These are phyloP conservation scores for Sebastes umbrosus DNA, from an alignment of 2,797 vertebrate genomes.

Conservation along the genomic window DNA sequence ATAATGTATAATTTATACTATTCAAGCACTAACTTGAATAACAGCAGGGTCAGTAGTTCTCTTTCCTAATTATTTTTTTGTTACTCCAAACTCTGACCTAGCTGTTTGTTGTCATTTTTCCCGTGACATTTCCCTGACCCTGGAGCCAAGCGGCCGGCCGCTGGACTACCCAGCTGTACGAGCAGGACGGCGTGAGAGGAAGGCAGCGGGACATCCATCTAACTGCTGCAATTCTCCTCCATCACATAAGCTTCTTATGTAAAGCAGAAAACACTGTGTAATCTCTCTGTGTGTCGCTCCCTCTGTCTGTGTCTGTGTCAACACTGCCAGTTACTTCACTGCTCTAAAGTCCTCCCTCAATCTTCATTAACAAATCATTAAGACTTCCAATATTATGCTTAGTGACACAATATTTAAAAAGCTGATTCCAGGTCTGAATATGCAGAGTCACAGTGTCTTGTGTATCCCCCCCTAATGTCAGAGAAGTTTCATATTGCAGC, in stretches of 20 bases:
- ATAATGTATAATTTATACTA: background rate
- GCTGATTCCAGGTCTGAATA: background rate
- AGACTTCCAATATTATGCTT: background rate
- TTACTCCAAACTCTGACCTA: background rate
- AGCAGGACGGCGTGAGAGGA: constrained; percentile 11
- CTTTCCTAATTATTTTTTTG: background rate
- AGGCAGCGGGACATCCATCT: constrained; percentile 61
- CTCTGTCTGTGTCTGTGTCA: constrained; percentile 22
- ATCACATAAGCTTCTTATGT: constrained; percentile 79
- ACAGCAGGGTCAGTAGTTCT: background rate
- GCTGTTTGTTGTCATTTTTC: constrained; percentile 47
- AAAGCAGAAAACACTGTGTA: constrained; percentile 79
- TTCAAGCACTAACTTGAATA: background rate
- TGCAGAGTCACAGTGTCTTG: background rate
- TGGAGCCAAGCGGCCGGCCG: constrained; percentile 38
- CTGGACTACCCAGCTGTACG: constrained; percentile 58
- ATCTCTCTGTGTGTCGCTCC: constrained; percentile 49
- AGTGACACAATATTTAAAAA: background rate
- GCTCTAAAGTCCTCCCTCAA: background rate
- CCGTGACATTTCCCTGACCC: constrained; percentile 59
- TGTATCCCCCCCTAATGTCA: background rate
- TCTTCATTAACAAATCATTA: background rate
- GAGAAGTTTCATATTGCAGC: background rate
- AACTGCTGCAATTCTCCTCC: constrained; percentile 71
- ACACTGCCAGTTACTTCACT: constrained; percentile 25